A percentile compares a stretch with the other conserved stretches of the same genome.
Evolutionary conservation across 2,888 invertebrate genomes (phyloP).

Genomic region (Aplocera efformata): DNA sequence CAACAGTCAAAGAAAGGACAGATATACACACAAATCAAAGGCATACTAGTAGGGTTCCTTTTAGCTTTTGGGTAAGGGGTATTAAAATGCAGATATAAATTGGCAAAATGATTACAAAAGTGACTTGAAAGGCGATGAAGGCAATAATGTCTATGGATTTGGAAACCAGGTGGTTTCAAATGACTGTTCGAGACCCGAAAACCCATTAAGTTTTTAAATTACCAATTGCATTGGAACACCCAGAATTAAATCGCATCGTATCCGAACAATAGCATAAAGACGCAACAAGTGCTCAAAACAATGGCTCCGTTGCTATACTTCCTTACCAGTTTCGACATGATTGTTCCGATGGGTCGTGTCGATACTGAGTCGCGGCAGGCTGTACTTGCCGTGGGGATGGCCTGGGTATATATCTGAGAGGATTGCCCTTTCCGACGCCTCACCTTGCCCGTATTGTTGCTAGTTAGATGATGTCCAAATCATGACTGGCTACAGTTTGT

Average conservation of each 20-base stretch:
- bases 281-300: slow-evolving; percentile 9
- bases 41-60: no score
- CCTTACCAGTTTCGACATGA: slow-evolving; percentile 66
- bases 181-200: no score
- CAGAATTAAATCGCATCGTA: not conserved
- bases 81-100: no score
- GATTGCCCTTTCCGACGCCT: slow-evolving; percentile 73
- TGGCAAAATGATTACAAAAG: no score
- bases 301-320: slow-evolving; percentile 12
- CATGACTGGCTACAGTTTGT: no score
- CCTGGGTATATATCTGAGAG: slow-evolving; percentile 67
- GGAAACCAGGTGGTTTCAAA: no score
- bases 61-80: no score
- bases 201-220: not conserved
- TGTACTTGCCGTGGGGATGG: slow-evolving; percentile 64
- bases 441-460: slow-evolving; percentile 71
- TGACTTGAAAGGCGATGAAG: no score
- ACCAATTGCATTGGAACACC: no score
- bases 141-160: no score
- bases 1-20: no score
- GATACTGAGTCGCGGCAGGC: slow-evolving; percentile 46
- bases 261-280: slow-evolving; percentile 7
- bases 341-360: slow-evolving; percentile 40
- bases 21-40: no score
- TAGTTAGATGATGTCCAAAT: slow-evolving; percentile 52